Percentiles rank a stretch among this genome's conserved stretches.
Conservation (phyloP, 2,113 vertebrate genomes). For the Oostethus manadensis region DNA sequence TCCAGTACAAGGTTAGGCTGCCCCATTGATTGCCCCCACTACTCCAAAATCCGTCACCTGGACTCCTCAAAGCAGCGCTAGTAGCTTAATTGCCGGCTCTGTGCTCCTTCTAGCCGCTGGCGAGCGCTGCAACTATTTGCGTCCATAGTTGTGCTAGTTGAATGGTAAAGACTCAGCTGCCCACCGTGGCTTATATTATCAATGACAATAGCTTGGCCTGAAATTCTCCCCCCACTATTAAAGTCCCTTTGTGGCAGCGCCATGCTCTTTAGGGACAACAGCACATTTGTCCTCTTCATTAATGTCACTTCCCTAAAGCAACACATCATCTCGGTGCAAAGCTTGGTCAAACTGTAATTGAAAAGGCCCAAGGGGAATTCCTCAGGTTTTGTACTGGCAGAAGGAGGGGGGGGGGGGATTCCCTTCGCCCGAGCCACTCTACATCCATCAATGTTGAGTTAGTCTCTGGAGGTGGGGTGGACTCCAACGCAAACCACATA, state of each 20-base stretch:
- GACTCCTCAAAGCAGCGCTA: constrained; percentile 40
- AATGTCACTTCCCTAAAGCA: constrained; percentile 64
- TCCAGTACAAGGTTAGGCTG: constrained; percentile 34
- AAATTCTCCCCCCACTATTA: constrained; percentile 9
- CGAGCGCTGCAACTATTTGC: constrained; percentile 28
- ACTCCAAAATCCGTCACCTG: constrained; percentile 49
- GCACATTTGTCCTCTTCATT: constrained; percentile 67
- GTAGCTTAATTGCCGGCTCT: constrained; percentile 30
- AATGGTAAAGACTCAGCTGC: constrained; percentile 24
- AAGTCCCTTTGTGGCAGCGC: constrained; percentile 8
- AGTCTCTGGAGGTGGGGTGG: constrained; percentile 53
- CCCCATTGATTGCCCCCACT: constrained; percentile 43
- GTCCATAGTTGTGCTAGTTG: constrained; percentile 32
- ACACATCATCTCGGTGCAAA: constrained; percentile 60
- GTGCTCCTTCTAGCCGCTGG: constrained; percentile 32
- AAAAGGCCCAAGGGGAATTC: constrained; percentile 72
- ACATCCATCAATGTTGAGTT: constrained; percentile 66
- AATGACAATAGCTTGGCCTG: constrained; percentile 10
- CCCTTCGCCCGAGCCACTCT: constrained; percentile 31
- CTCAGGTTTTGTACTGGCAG: constrained; percentile 29
- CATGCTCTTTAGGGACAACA: constrained; percentile 53
- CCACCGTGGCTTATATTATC: constrained; percentile 11
- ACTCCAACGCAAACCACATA: constrained; percentile 20
- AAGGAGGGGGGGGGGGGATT: not conserved
- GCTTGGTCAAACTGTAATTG: constrained; percentile 71